A percentile compares a stretch with the other conserved stretches of the same genome.
Evolutionary conservation across 2,888 invertebrate species (phyloP).

Genomic region (Glaucopsyche alexis): DNA sequence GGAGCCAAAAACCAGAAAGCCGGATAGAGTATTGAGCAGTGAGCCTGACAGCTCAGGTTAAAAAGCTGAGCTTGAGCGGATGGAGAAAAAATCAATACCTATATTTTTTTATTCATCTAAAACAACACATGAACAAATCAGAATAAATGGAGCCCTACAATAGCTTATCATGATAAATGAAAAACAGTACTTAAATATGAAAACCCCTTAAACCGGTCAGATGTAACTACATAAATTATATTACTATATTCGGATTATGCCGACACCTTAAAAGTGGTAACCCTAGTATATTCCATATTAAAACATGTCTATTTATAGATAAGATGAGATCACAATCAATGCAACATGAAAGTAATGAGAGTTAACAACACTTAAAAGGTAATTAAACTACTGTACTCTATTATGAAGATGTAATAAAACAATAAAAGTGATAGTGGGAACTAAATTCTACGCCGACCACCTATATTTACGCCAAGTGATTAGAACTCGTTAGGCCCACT

Average conservation of each 20-base stretch:
- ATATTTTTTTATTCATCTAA: no score
- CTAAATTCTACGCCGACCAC: neutral
- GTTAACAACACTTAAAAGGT: conserved; percentile 12
- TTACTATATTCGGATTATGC: neutral
- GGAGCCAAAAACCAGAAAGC: neutral
- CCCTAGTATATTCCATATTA: conserved; percentile 1
- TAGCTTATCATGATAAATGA: no score
- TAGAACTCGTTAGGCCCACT: no score
- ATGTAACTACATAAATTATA: no score
- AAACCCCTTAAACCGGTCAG: neutral
- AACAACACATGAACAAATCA: no score
- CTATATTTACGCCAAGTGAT: neutral
- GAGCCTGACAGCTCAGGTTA: no score
- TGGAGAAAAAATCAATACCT: no score
- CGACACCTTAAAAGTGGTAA: neutral
- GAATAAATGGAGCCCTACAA: no score
- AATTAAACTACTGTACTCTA: conserved; percentile 4
- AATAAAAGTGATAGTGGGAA: conserved; percentile 15
- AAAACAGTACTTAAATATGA: neutral
- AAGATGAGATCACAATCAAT: conserved; percentile 21
- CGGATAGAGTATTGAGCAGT: neutral
- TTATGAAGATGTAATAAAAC: conserved; percentile 12
- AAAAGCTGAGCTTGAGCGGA: no score
- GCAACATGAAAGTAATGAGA: conserved; percentile 23
- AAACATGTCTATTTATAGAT: conserved; percentile 11